These are phyloP conservation scores for Aix galericulata DNA, from an alignment of 2,113 vertebrate species.

Conservation along the genomic window DNA sequence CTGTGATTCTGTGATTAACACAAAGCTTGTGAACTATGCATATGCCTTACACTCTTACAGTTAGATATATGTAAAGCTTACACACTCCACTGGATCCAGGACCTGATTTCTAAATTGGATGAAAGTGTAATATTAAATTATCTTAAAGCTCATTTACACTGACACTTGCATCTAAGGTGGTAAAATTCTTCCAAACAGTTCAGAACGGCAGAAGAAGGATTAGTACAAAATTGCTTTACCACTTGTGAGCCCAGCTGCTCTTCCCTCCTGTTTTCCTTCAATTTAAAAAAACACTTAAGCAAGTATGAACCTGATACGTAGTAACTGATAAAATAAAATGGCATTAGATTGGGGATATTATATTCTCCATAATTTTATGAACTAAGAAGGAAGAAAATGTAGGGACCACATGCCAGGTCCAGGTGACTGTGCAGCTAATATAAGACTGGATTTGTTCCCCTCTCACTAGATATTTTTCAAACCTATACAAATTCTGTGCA, in stretches of 20 bases:
- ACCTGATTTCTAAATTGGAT: background rate
- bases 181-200: background rate
- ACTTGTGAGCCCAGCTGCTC: background rate
- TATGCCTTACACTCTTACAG: background rate
- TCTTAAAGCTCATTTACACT: background rate
- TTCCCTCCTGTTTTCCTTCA: background rate
- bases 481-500: background rate
- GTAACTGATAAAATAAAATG: background rate
- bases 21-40: background rate
- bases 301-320: background rate
- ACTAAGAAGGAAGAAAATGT: background rate
- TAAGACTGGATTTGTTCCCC: background rate
- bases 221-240: background rate
- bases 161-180: background rate
- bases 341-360: background rate
- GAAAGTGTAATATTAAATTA: background rate
- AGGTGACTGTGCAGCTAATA: background rate
- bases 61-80: background rate
- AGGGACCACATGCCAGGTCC: background rate
- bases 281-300: background rate
- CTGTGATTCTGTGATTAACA: background rate
- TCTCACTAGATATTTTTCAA: background rate
- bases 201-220: background rate
- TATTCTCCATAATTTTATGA: background rate
- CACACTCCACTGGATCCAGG: background rate